Conservation (phyloP, 2,888 invertebrate genomes). For the Lithophane leautieri region DNA sequence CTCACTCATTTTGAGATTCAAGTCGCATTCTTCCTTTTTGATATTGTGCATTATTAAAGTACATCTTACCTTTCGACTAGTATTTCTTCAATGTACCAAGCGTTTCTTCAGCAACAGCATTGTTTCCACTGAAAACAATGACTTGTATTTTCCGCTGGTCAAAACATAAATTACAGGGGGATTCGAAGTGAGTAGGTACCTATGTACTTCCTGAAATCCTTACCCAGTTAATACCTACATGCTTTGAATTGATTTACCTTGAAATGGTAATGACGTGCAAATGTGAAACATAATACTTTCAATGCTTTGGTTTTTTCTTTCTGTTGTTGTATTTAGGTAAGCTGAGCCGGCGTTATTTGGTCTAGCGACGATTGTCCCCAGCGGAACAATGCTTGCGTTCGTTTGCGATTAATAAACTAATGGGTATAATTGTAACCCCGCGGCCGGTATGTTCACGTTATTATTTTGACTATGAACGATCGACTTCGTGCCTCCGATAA, state of each 20-base stretch:
- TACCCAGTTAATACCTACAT: conserved; percentile 30
- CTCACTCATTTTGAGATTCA: conserved; percentile 75
- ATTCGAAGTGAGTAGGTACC: background rate
- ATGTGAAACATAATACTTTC: conserved; percentile 77
- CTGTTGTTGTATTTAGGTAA: conserved; percentile 80
- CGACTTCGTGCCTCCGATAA: conserved; percentile 86
- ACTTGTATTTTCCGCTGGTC: background rate
- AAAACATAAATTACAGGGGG: background rate
- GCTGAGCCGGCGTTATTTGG: conserved; percentile 85
- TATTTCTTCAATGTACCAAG: conserved; percentile 43
- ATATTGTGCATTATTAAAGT: conserved; percentile 71
- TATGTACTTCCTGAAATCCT: conserved; percentile 18
- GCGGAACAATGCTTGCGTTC: conserved; percentile 84
- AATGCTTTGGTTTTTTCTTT: conserved; percentile 77
- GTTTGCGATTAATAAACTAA: conserved; percentile 87
- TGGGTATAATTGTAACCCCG: conserved; percentile 83
- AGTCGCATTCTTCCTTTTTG: conserved; percentile 72
- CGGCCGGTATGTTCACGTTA: conserved; percentile 75
- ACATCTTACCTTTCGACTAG: conserved; percentile 61
- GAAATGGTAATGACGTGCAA: conserved; percentile 68
- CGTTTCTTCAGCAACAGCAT: conserved; percentile 2
- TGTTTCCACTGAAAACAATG: conserved; percentile 12
- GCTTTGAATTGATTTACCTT: conserved; percentile 67
- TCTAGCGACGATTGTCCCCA: conserved; percentile 87
- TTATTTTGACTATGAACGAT: conserved; percentile 89